Percentiles rank a stretch among this genome's conserved stretches.
These are phyloP conservation scores for Erythrocercus mccallii DNA, from an alignment of 2,113 vertebrate species.

Conservation along the genomic window DNA sequence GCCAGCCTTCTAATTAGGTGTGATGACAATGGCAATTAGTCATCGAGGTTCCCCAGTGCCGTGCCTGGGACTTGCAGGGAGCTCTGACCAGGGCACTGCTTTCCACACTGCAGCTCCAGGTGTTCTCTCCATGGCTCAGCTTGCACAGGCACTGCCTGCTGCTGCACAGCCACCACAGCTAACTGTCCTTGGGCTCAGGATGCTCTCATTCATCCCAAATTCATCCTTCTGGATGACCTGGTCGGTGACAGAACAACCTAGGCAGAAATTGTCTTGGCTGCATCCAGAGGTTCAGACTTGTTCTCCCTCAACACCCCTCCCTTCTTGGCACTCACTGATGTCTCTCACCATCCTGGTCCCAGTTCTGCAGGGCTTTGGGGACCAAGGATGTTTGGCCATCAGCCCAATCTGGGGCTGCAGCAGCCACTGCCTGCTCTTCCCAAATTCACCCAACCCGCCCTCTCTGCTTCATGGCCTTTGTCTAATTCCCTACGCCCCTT, in stretches of 20 bases:
- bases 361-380: neutral
- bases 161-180: neutral
- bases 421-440: neutral
- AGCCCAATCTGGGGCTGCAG: neutral
- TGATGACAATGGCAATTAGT: conserved; percentile 39
- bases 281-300: neutral
- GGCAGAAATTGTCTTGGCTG: neutral
- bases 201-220: neutral
- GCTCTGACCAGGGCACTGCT: neutral
- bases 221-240: neutral
- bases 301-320: neutral
- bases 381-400: neutral
- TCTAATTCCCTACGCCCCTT: conserved; percentile 25
- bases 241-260: neutral
- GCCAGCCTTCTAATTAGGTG: conserved; percentile 11
- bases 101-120: rapidly evolving
- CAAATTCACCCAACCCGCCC: neutral
- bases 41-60: neutral
- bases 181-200: neutral
- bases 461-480: neutral
- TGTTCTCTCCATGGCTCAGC: neutral
- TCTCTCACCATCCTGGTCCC: neutral
- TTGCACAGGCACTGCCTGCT: neutral
- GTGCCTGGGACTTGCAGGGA: neutral
- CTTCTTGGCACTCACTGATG: neutral